A percentile compares a stretch with the other conserved stretches of the same genome.
These are phyloP conservation scores for Nomada goodeniana DNA, from an alignment of 2,888 invertebrate species.

Conservation along the genomic window DNA sequence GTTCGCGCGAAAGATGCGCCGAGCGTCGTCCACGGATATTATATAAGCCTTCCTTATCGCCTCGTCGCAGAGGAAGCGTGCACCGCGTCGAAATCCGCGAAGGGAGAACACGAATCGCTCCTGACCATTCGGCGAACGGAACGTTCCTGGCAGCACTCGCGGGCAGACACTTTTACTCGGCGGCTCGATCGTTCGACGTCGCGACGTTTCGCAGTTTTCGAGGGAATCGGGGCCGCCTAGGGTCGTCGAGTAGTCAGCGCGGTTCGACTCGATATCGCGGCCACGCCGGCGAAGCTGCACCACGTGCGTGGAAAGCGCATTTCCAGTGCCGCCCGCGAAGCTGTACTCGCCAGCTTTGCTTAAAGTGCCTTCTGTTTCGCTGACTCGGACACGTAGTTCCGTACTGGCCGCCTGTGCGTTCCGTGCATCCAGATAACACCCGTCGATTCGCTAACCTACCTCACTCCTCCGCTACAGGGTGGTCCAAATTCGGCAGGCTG, in stretches of 20 bases:
- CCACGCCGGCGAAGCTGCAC: conserved; percentile 21
- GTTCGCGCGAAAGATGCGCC: conserved; percentile 15
- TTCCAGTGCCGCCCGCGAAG: conserved; percentile 57
- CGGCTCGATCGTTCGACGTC: no score
- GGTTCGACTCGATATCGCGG: not conserved
- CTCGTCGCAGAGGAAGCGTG: no score
- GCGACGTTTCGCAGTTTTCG: no score
- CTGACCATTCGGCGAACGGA: not conserved
- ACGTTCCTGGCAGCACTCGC: no score
- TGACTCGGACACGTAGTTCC: conserved; percentile 79
- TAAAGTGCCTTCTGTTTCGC: conserved; percentile 75
- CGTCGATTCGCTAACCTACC: conserved; percentile 82
- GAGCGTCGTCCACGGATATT: not conserved
- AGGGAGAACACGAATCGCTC: no score
- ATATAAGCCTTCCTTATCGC: conserved; percentile 22
- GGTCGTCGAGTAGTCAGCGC: not conserved
- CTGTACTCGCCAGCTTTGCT: conserved; percentile 66
- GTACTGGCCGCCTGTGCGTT: conserved; percentile 78
- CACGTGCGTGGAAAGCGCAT: conserved; percentile 42
- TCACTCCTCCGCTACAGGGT: conserved; percentile 76
- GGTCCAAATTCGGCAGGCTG: conserved; percentile 69
- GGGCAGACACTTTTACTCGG: no score
- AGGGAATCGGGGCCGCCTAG: no score
- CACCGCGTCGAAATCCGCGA: conserved; percentile 3
- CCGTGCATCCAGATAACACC: conserved; percentile 80